Evolutionary conservation across 2,113 vertebrate species (phyloP), one percentile per base, ranked within the genome.

Genomic region (Calidris pugnax): DNA sequence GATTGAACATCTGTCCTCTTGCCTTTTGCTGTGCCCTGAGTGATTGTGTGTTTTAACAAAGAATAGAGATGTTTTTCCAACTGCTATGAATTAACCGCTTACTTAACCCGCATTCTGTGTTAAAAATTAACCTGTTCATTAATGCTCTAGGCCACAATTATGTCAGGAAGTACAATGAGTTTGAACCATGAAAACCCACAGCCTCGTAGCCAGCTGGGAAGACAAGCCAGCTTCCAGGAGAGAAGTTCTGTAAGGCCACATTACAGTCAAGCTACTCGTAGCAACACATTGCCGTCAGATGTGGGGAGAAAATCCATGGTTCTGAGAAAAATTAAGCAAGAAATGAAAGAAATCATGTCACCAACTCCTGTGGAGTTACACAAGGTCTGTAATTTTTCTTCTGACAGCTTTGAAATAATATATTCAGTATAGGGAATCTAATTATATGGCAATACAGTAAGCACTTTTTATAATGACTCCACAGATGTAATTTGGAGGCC

Each of bases 141-240:
- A 80, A 98, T 98, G 97, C 98, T 98, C 60, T 97, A 99, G 99
- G 99, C 99, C 69, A 99, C 99, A 95, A 99, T 99, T 97, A 99
- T 99, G 99, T 99, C 99, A 66, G 99, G 99, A 96, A 99, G 99
- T 97, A 99, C 98, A 76, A 97, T 99, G 97, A 99, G 99, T 95
- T 98, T 99, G 98, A 99, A 99, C 97, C 99, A 99, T 15, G 99
- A 99, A 89, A 98, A 98, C 53, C 95, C 98, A 23, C 98, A 98
- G 10, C 90, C 98, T 76, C 99, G 99, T 79, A 99, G 97, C 97
- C 99, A 99, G 22, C 98, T 99, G 96, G 99, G 99, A 76, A 98
- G 99, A 62, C 99, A 99, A 98, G 98, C 99, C 80, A 99, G 99
- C 97, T 99, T 99, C 98, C 99, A 99, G 98, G 99, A 99, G 73